Evolutionary conservation across 2,113 vertebrate genomes (phyloP).

Genomic region (Atherinomorus stipes): DNA sequence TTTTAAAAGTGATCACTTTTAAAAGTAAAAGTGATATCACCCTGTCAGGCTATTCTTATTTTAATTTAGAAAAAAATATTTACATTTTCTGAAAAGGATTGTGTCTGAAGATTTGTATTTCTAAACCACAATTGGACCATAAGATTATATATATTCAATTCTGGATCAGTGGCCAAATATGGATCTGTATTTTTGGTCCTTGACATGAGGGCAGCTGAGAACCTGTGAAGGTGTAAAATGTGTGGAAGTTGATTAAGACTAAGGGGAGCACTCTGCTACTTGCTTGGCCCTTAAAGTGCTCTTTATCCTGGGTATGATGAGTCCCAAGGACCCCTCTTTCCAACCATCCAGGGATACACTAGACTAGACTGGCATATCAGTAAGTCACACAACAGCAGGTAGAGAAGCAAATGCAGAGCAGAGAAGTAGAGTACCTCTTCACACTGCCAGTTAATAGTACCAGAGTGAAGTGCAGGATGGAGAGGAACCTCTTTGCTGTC

Average conservation of each 20-base stretch:
- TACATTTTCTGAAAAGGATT: background rate
- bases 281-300: constrained; percentile 64
- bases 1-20: no score
- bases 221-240: constrained; percentile 45
- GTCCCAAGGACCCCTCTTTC: constrained; percentile 53
- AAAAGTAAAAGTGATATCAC: background rate
- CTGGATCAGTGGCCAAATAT: constrained; percentile 15
- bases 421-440: constrained; percentile 74
- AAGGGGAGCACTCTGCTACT: constrained; percentile 55
- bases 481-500: constrained; percentile 63
- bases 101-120: background rate
- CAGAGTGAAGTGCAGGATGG: constrained; percentile 59
- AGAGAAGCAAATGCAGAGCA: constrained; percentile 66
- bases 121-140: background rate
- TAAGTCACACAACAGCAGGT: background rate
- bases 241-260: constrained; percentile 72
- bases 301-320: constrained; percentile 62
- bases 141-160: background rate
- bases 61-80: background rate
- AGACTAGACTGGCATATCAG: constrained; percentile 16
- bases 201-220: constrained; percentile 39
- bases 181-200: constrained; percentile 39
- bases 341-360: constrained; percentile 46
- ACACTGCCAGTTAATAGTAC: constrained; percentile 73
- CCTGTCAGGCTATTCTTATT: background rate